These are phyloP conservation scores for Cataglyphis albicans DNA, from an alignment of 2,888 invertebrate species.

Conservation along the genomic window DNA sequence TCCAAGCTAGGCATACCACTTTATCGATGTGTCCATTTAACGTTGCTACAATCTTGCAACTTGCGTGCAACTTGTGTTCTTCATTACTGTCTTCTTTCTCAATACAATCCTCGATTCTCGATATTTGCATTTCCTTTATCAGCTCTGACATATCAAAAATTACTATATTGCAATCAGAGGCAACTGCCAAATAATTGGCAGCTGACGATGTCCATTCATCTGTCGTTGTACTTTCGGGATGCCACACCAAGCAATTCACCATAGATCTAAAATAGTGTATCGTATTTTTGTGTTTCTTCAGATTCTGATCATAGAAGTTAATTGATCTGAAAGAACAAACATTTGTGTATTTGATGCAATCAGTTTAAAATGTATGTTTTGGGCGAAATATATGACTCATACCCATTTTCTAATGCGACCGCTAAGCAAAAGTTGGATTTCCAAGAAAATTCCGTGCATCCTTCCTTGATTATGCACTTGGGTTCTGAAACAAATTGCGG, in stretches of 20 bases:
- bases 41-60: conserved; percentile 80
- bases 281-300: conserved; percentile 76
- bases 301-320: conserved; percentile 75
- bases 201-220: conserved; percentile 87
- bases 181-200: conserved; percentile 89
- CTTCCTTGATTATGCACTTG: conserved; percentile 75
- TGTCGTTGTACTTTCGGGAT: conserved; percentile 89
- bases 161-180: conserved; percentile 87
- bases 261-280: conserved; percentile 88
- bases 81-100: not conserved
- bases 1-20: conserved; percentile 90
- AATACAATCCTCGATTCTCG: conserved; percentile 18
- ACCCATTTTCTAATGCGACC: conserved; percentile 89
- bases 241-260: conserved; percentile 91
- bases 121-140: conserved; percentile 51
- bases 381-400: conserved; percentile 80
- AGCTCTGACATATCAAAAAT: conserved; percentile 86
- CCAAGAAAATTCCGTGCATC: conserved; percentile 88
- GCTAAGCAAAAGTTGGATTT: conserved; percentile 88
- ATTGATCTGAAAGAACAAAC: conserved; percentile 76
- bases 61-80: conserved; percentile 60
- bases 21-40: conserved; percentile 87
- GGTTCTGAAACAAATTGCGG: conserved; percentile 72
- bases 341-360: not conserved
- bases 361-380: not conserved